Evolutionary conservation across 2,113 vertebrate genomes (phyloP).

Genomic region (Thalassoma bifasciatum): DNA sequence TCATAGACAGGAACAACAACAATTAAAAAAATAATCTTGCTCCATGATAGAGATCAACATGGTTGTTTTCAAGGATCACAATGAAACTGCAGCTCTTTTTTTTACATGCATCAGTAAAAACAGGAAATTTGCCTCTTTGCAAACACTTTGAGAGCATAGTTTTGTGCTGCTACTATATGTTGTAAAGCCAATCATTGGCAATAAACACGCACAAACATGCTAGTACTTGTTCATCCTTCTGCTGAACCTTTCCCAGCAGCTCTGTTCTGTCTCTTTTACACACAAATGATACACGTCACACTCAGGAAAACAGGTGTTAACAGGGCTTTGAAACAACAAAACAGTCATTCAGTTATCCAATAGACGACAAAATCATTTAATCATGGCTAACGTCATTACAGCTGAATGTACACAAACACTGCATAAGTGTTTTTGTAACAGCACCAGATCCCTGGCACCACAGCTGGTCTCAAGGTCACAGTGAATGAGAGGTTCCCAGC

Average conservation of each 20-base stretch:
- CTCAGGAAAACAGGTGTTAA: slow-evolving; percentile 44
- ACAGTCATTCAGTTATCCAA: slow-evolving; percentile 2
- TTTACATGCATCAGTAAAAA: background rate
- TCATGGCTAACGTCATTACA: slow-evolving; percentile 1
- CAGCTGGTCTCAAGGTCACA: background rate
- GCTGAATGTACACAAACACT: slow-evolving; percentile 17
- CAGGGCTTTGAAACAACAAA: background rate
- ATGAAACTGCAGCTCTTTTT: background rate
- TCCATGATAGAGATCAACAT: background rate
- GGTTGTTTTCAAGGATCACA: slow-evolving; percentile 1
- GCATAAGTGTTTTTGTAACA: background rate
- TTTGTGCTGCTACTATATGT: background rate
- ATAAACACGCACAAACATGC: background rate
- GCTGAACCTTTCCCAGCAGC: background rate
- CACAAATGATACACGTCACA: slow-evolving; percentile 3
- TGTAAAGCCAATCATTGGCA: background rate
- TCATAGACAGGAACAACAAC: slow-evolving; percentile 2
- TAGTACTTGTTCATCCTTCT: slow-evolving; percentile 19
- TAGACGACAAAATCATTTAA: slow-evolving; percentile 28
- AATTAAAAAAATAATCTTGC: slow-evolving; percentile 11
- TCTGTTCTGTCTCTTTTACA: background rate
- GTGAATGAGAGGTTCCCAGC: slow-evolving; percentile 6
- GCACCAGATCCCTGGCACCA: slow-evolving; percentile 14
- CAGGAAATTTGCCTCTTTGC: background rate
- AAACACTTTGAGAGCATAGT: slow-evolving; percentile 16